Conservation (phyloP, 2,888 invertebrate genomes). For the Zeuzera pyrina region DNA sequence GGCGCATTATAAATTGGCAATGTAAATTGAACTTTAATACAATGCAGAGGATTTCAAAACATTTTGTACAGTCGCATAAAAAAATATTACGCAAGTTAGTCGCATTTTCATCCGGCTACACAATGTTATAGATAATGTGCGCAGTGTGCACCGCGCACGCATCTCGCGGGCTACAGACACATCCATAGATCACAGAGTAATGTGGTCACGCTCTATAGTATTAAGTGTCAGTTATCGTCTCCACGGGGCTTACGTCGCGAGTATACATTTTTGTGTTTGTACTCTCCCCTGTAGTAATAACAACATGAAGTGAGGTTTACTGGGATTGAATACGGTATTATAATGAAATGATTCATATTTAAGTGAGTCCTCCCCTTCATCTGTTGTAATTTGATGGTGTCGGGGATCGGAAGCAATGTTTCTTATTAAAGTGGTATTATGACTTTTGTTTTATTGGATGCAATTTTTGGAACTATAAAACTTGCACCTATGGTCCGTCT, state of each 20-base stretch:
- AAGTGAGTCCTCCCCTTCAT: constrained; percentile 67
- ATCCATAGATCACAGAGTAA: constrained; percentile 70
- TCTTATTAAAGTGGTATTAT: constrained; percentile 69
- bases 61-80: too few relatives aligned
- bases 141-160: constrained; percentile 19
- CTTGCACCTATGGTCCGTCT: too few relatives aligned
- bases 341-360: constrained; percentile 74
- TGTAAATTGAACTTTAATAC: too few relatives aligned
- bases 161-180: constrained; percentile 50
- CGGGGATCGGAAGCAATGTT: constrained; percentile 64
- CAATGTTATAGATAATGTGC: too few relatives aligned
- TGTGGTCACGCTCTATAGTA: constrained; percentile 71
- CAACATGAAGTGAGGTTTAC: constrained; percentile 69
- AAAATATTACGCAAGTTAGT: too few relatives aligned
- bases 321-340: constrained; percentile 72
- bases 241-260: constrained; percentile 58
- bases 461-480: too few relatives aligned
- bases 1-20: too few relatives aligned
- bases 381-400: constrained; percentile 62
- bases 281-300: constrained; percentile 60
- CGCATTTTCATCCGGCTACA: too few relatives aligned
- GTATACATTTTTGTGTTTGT: constrained; percentile 62
- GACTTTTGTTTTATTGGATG: constrained; percentile 55
- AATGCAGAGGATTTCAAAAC: too few relatives aligned
- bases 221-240: constrained; percentile 72